Evolutionary conservation across 2,888 invertebrate species (phyloP), one percentile per base, ranked within the genome.

Genomic region (Caenorhabditis becei): DNA sequence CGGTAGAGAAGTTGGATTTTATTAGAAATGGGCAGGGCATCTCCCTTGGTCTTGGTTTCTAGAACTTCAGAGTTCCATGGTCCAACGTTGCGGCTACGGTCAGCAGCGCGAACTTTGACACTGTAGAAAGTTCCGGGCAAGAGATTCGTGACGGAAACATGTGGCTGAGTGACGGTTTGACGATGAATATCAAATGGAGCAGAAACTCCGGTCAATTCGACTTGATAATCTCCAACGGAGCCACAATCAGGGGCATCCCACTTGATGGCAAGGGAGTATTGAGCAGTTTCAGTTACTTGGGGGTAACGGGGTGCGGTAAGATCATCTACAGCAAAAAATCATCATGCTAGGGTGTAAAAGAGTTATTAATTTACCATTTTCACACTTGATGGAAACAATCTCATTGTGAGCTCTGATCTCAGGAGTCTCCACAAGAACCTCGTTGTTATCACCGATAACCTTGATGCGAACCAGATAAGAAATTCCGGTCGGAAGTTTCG

Each of bases 201-300:
- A 37, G 83, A 81, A 14, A 87, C 77, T n/a, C 89, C 90, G 58
- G 86, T 85, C 66, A 90, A 59, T 71, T 90, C 90, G 35, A 90
- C 84, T 75, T 87, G 85, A 77, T 90, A 91, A 58, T 89, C 89
- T 63, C 88, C 89, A 47, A 91, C 86, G 26, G 86, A 85, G 3
- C 91, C 91, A 77, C 91, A 91, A 66, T 91, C 90, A 8, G 91
- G 91, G 32, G 86, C 84, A 44, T 89, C 89, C 91, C 91, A 91
- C 28, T 85, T 83, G 74, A 91, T 82, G 11, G 88, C 89, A 37
- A 91, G 77, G 26, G 90, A 88, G 81, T 82, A 89, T 66, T 88
- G 87, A 28, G 88, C 87, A 2, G 78, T 77, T 59, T 89, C 86
- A 44, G 85, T 88, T 24, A 90, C 84, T 69, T 86, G 77, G 14